phyloP scores from a whole-genome alignment of 2,113 vertebrate species.

The Etheostoma cragini region DNA sequence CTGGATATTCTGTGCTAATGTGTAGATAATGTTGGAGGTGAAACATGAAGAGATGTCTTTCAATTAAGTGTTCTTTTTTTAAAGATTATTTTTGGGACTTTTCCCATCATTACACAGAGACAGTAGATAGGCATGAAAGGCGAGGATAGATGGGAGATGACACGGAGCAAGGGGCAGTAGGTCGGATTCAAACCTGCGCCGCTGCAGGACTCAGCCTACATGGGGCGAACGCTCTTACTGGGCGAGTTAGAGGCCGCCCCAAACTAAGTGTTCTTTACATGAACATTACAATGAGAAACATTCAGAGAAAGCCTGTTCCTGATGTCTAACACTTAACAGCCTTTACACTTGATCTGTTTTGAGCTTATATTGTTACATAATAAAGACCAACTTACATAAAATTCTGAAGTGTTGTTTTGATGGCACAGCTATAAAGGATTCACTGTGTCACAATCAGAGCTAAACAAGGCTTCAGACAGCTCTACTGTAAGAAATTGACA shows the following conservation, averaged over 20 bases:
- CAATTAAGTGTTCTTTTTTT: no score
- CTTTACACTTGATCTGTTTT: constrained; percentile 14
- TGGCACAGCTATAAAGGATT: constrained; percentile 48
- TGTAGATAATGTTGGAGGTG: background rate
- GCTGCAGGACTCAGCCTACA: no score
- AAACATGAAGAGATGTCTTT: background rate
- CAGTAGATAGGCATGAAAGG: no score
- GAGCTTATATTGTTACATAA: constrained; percentile 48
- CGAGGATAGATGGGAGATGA: no score
- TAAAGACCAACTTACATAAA: constrained; percentile 25
- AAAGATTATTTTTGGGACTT: no score
- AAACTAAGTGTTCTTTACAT: background rate
- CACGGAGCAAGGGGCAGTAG: no score
- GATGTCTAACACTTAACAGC: background rate
- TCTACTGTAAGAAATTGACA: background rate
- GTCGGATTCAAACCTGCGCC: no score
- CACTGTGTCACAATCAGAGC: constrained; percentile 31
- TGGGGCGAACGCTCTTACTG: no score
- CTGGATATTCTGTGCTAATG: background rate
- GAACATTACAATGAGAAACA: background rate
- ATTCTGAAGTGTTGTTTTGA: constrained; percentile 30
- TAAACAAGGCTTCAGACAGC: constrained; percentile 23
- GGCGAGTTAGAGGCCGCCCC: no score
- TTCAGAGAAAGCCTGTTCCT: background rate
- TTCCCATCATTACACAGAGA: no score